Evolutionary conservation across 2,888 invertebrate genomes (phyloP).

Genomic region (Drosophila yooni): DNA sequence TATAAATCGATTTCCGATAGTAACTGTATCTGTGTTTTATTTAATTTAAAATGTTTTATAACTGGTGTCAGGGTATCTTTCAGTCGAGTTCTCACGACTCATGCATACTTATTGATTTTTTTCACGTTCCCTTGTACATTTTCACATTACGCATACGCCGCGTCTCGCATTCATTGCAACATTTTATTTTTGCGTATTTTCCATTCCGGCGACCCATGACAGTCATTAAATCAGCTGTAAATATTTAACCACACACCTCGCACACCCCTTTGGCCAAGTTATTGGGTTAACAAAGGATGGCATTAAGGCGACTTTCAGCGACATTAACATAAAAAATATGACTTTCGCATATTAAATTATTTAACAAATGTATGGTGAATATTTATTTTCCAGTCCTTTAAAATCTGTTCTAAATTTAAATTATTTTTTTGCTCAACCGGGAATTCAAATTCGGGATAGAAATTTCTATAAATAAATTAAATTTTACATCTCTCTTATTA

Average conservation of each 20-base stretch:
- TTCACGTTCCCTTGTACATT: background rate
- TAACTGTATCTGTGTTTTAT: background rate
- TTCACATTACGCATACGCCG: constrained; percentile 32
- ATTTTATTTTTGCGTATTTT: background rate
- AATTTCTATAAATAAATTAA: background rate
- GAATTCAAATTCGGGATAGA: background rate
- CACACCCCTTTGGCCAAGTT: background rate
- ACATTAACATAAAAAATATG: background rate
- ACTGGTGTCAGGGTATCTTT: background rate
- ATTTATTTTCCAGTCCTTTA: background rate
- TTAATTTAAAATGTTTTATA: background rate
- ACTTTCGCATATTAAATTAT: background rate
- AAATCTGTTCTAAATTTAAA: background rate
- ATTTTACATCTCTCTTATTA: background rate
- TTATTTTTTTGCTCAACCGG: background rate
- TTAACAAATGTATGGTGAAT: background rate
- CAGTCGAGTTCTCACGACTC: background rate
- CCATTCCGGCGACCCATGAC: constrained; percentile 10
- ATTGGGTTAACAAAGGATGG: background rate
- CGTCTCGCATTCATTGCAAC: background rate
- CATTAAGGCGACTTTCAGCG: background rate
- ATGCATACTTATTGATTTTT: background rate
- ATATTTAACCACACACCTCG: constrained; percentile 39
- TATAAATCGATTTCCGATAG: background rate
- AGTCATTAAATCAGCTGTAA: constrained; percentile 35